Base-by-base conservation (phyloP, 2,888 invertebrate genomes). In the Tholera decimalis region DNA sequence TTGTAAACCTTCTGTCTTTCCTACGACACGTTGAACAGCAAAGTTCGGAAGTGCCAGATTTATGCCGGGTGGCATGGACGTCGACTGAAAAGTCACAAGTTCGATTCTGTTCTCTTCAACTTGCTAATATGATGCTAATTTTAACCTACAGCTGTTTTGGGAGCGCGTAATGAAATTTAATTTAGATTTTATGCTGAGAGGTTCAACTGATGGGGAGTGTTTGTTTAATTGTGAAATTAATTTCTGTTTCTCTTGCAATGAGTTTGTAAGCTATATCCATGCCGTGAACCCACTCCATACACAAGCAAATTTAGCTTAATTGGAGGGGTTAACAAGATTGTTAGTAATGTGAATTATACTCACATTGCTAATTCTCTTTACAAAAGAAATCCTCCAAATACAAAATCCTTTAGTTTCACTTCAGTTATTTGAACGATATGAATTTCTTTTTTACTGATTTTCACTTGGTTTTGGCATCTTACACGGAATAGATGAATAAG, bases 31-130 rank as follows among this genome's bases (percentile, higher is more conserved):
- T 35, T 41, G 44, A 51, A 53, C 37, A 54, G 39, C 49, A 53
- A 68, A 73, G 61, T 73, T 74, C 53, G 35, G 11, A 43, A 62
- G 54, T 74, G 73, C 74, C 62, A 68, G 69, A 68, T 73, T 46
- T 49, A 62, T 33, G 13, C 24, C 44, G 35, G 37, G 50, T 41
- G 62, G 46, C 73, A 69, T 49, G 57, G 53, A 37, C 24, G 61
- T 26, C 54, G 41, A 47, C 47, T n/a, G 20, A 41, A 50, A 55
- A 74, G 73, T 69, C 69, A 22, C 54, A 49, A 54, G 50, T 54
- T 39, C 18, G n/a, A 30, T 35, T 35, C 20, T 22, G 49, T 66
- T 66, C 51, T 24, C 43, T 22, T 47, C 33, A 50, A 51, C 50
- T 51, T 58, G 35, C 44, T 58, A 68, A 62, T 68, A 22, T 18